These are phyloP conservation scores for Microvelia longipes DNA, from an alignment of 1,140 invertebrate species.

Conservation along the genomic window DNA sequence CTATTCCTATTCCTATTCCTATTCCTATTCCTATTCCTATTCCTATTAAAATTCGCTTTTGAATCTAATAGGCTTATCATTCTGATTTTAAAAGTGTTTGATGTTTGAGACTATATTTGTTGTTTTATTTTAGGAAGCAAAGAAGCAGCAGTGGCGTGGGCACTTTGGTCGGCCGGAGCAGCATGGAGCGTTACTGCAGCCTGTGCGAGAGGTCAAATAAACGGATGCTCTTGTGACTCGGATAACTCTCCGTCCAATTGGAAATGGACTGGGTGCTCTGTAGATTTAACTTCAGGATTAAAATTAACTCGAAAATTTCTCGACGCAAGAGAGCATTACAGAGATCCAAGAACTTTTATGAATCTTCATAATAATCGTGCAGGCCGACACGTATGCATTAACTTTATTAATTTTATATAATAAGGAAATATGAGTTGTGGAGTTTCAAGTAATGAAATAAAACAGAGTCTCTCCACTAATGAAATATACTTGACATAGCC, in stretches of 20 bases:
- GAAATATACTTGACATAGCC: no score
- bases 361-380: conserved; percentile 94
- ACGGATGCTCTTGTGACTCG: conserved; percentile 66
- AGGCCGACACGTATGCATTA: conserved; percentile 62
- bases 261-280: conserved; percentile 81
- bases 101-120: no score
- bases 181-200: conserved; percentile 78
- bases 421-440: no score
- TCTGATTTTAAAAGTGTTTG: no score
- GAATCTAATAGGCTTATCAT: no score
- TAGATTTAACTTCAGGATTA: conserved; percentile 60
- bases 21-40: no score
- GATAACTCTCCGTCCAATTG: conserved; percentile 34
- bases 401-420: conserved; percentile 10
- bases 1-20: no score
- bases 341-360: conserved; percentile 75
- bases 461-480: no score
- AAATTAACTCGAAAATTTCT: conserved; percentile 64
- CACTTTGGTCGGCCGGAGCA: conserved; percentile 76
- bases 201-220: conserved; percentile 75
- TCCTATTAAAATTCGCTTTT: no score
- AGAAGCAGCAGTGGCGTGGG: conserved; percentile 84
- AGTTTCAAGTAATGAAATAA: no score
- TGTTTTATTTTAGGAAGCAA: conserved; percentile 54
- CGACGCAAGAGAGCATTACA: conserved; percentile 66